Evolutionary conservation across 2,797 vertebrate species (phyloP), one percentile per base, ranked within the genome.

Genomic region (Bryconaethiops microstoma): DNA sequence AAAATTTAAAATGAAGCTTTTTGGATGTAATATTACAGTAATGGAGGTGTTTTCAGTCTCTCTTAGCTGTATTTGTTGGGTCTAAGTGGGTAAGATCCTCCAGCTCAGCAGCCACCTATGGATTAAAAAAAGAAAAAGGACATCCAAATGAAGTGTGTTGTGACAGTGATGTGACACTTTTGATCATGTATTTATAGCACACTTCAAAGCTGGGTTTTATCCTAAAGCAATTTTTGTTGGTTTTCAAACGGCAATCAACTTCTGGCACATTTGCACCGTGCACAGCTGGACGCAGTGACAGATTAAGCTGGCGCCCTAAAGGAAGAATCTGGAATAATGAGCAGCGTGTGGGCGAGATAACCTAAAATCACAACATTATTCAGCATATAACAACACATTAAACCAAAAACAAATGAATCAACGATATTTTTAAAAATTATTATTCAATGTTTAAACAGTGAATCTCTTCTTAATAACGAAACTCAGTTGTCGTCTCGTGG

Each of bases 41-140:
- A 17, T 40, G 9, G 7, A n/a, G 7, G 9, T 0, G 63, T 9
- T 65, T 42, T 9, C 0, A 14, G 5, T 13, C 7, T 19, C 2
- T 72, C 4, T 7, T 48, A 19, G 21, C 67, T 74, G 16, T 5
- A 42, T 29, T 16, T 63, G 55, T 76, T 67, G 72, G 67, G 25
- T 13, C 21, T 40, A 19, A 25, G 1, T 17, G 45, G 63, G 35
- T 79, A 17, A 92, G 86, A 17, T 90, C 90, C 77, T 90, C 87
- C n/a, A 95, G 87, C 83, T 92, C 89, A n/a, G 85, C 74, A 52
- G 93, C 50, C 45, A 95, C 93, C 95, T 95, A 91, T 72, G 3
- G 8, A 64, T 64, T n/a, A 50, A 83, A 63, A 39, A 83, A 42
- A 59, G 76, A n/a, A 14, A 86, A 9, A 74, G 5, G 10, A 63